These are phyloP conservation scores for Nebria ingens DNA, from an alignment of 1,140 invertebrate species.

Conservation along the genomic window DNA sequence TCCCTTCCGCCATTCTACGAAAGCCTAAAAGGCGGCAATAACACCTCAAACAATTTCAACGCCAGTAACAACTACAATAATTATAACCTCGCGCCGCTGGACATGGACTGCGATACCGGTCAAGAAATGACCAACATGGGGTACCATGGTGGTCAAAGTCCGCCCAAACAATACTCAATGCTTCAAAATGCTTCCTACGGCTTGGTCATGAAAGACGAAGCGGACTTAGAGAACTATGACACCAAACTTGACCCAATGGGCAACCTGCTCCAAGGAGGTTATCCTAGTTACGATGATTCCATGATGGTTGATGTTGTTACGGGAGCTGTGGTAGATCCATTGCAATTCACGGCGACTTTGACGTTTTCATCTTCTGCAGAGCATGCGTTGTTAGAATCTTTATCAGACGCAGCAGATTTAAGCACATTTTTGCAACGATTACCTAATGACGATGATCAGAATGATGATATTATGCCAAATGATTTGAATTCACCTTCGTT, in stretches of 20 bases:
- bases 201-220: conserved; percentile 64
- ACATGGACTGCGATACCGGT: conserved; percentile 68
- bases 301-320: conserved; percentile 72
- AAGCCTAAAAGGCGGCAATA: conserved; percentile 66
- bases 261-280: conserved; percentile 45
- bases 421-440: conserved; percentile 56
- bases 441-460: conserved; percentile 46
- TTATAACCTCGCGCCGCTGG: conserved; percentile 47
- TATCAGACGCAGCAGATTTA: conserved; percentile 63
- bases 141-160: conserved; percentile 35
- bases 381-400: conserved; percentile 56
- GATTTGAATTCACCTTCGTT: conserved; percentile 41
- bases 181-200: conserved; percentile 74
- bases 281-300: conserved; percentile 59
- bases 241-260: conserved; percentile 57
- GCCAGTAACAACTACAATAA: conserved; percentile 33
- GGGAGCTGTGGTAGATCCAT: conserved; percentile 61
- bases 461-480: conserved; percentile 29
- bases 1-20: conserved; percentile 76
- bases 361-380: conserved; percentile 68
- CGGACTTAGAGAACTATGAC: conserved; percentile 59
- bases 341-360: conserved; percentile 69
- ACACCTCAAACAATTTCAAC: conserved; percentile 42
- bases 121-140: conserved; percentile 43
- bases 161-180: conserved; percentile 59